These are phyloP conservation scores for Sclerodermus sp. DNA, from an alignment of 2,888 invertebrate species.

Conservation along the genomic window DNA sequence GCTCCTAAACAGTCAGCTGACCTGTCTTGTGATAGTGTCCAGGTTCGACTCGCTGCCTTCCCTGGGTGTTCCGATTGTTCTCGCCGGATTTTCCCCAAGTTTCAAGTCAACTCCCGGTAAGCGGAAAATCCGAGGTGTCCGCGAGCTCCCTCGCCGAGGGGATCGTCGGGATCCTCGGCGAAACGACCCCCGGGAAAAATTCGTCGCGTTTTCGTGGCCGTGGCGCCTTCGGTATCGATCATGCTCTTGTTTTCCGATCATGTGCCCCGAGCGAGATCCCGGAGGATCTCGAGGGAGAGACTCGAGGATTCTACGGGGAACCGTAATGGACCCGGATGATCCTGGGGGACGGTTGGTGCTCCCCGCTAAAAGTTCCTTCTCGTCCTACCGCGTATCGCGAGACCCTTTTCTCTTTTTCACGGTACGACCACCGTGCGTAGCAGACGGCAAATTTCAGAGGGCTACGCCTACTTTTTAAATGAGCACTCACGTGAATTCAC, in stretches of 20 bases:
- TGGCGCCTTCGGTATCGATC: slow-evolving; percentile 38
- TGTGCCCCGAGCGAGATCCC: no score
- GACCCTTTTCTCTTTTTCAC: background rate
- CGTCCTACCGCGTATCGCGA: background rate
- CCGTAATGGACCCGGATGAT: no score
- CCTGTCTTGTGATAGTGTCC: slow-evolving; percentile 55
- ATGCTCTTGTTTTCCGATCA: slow-evolving; percentile 5
- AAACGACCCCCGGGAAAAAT: slow-evolving; percentile 5
- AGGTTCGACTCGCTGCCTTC: slow-evolving; percentile 35
- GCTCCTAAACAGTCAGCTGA: slow-evolving; percentile 52
- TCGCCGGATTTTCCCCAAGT: slow-evolving; percentile 32
- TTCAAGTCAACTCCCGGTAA: slow-evolving; percentile 20
- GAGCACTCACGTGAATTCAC: slow-evolving; percentile 49
- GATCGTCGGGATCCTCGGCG: no score
- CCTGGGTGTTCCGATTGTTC: slow-evolving; percentile 39
- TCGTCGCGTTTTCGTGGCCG: slow-evolving; percentile 9
- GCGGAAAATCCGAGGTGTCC: no score
- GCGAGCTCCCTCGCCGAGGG: no score
- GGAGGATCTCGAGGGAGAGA: no score
- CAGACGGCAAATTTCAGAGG: slow-evolving; percentile 32
- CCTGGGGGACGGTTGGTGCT: no score
- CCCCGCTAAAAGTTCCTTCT: no score
- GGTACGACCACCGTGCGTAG: background rate
- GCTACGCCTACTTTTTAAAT: slow-evolving; percentile 53
- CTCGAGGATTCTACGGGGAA: no score